Evolutionary conservation across 2,888 invertebrate genomes (phyloP).

Genomic region (Spisula solida): DNA sequence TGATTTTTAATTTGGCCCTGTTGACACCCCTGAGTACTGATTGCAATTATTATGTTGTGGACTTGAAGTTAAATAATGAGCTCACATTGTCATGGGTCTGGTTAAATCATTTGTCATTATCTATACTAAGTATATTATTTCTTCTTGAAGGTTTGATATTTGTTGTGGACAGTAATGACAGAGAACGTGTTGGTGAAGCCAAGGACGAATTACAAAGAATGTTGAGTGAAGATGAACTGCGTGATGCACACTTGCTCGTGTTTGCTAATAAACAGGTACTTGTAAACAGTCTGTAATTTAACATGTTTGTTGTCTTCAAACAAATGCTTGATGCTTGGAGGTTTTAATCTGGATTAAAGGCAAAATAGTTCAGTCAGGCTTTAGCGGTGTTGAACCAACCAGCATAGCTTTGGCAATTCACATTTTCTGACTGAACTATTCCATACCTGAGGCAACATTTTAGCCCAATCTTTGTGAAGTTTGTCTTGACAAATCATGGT

Average conservation of each 20-base stretch:
- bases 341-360: neutral
- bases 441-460: too few species aligned
- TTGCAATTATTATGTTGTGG: too few species aligned
- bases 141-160: constrained; percentile 93
- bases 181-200: constrained; percentile 99
- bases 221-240: constrained; percentile 99
- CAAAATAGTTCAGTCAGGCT: too few species aligned
- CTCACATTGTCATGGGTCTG: neutral
- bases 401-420: too few species aligned
- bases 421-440: too few species aligned
- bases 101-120: neutral
- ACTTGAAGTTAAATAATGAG: neutral
- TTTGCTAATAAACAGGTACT: constrained; percentile 99
- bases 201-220: constrained; percentile 99
- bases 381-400: too few species aligned
- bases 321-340: neutral
- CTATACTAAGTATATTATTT: neutral
- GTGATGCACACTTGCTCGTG: constrained; percentile 99
- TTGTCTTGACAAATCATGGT: neutral
- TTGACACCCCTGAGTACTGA: too few species aligned
- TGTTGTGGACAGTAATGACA: constrained; percentile 99
- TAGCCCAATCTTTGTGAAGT: neutral
- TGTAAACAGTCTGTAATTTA: neutral
- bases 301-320: neutral
- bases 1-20: too few species aligned